Evolutionary conservation across 30 jellyfish, hydroid and myxozoan species (phyloP), one percentile per base, ranked within the genome.

Genomic region (Rhopilema esculentum): DNA sequence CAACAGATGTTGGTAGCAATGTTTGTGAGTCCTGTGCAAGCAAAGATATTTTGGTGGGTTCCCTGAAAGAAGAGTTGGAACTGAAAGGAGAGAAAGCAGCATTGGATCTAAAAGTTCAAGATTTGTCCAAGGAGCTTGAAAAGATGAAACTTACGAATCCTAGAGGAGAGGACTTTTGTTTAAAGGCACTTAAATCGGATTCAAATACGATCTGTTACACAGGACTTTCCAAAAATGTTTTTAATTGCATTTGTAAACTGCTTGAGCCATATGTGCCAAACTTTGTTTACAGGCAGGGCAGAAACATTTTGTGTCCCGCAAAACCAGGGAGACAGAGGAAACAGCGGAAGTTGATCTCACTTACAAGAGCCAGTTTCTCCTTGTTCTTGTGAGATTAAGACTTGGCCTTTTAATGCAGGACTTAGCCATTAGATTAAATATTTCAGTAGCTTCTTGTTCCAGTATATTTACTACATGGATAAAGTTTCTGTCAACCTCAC

Each of bases 381-480:
- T 85, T 31, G 81, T 88, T 9, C 86, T 85, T 24, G 73, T 85
- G 91, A 85, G 87, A 69, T 75, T 85, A 32, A 49, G 85, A 53
- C 78, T 75, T 8, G 95, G 95, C 27, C 19, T 87, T 12, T 75
- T 75, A 33, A 77, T 31, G n/a, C 77, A 76, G 29, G 95, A 87
- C 72, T 48, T 87, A 24, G 95, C 92, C 21, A 79, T 40, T 20
- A 66, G 95, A 19, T 87, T 87, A 33, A 53, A 79, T 15, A 77
- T 87, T 27, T 87, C 92, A 75, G 57, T 48, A 8, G 53, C 73
- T 22, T 23, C 81, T 18, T 87, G 95, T 48, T 87, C 95, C 30
- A 61, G 31, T 15, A 87, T 70, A 30, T 87, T 87, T 79, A 63
- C 77, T 23, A 78, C 92, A 8, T 77, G 76, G 91, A 79, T 77